Conservation (phyloP, 2,113 vertebrate species). For the Catagonus wagneri region DNA sequence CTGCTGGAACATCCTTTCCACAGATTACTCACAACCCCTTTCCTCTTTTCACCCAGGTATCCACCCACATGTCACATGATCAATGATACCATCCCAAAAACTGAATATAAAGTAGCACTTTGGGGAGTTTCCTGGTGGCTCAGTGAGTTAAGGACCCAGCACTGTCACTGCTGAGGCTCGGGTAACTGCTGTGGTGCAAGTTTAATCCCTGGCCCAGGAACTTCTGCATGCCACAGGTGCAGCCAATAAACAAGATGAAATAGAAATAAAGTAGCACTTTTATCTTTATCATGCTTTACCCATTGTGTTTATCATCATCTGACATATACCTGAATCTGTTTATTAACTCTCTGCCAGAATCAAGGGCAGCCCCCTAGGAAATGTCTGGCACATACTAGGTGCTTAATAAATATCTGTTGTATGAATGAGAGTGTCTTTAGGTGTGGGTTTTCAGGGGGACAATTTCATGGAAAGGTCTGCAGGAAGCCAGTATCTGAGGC, state of each 20-base stretch:
- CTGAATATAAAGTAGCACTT: neutral
- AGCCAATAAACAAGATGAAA: too few relatives aligned
- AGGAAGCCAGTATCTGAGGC: neutral
- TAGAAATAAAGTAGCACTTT: neutral
- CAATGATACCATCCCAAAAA: neutral
- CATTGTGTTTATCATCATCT: too few relatives aligned
- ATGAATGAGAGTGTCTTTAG: rapidly evolving
- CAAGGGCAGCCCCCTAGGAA: neutral
- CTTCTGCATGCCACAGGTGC: too few relatives aligned
- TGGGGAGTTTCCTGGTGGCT: too few relatives aligned
- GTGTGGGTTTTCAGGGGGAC: neutral
- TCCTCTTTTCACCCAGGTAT: neutral
- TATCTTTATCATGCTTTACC: neutral
- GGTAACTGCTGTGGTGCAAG: too few relatives aligned
- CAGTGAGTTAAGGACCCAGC: too few relatives aligned
- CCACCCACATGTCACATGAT: neutral
- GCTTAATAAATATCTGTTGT: neutral
- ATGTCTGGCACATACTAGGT: neutral
- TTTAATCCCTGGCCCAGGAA: too few relatives aligned
- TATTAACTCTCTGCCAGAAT: neutral
- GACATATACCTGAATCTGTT: neutral
- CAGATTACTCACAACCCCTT: neutral
- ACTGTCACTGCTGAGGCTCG: too few relatives aligned
- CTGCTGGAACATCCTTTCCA: neutral
- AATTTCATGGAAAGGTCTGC: too few relatives aligned